Evolutionary conservation across 2,113 vertebrate genomes (phyloP).

Genomic region (Fulmarus glacialis): DNA sequence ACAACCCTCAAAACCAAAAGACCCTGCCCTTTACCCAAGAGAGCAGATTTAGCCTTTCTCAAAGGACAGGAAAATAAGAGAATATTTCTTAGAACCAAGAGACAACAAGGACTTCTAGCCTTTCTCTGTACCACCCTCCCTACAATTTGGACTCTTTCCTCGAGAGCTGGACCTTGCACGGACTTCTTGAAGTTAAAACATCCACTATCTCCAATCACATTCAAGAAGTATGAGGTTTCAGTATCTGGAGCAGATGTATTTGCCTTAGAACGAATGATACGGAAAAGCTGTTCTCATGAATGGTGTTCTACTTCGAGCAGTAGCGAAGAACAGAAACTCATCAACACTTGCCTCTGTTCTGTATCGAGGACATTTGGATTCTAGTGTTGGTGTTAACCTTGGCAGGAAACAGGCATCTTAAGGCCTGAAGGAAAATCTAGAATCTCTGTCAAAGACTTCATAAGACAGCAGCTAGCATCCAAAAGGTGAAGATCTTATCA

Average conservation of each 20-base stretch:
- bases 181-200: not conserved
- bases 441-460: not conserved
- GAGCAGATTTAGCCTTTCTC: not conserved
- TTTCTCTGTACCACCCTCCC: not conserved
- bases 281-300: not conserved
- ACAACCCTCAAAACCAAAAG: not conserved
- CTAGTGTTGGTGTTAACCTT: not conserved
- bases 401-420: not conserved
- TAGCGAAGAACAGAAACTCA: not conserved
- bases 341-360: not conserved
- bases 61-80: not conserved
- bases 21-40: not conserved
- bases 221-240: not conserved
- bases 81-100: not conserved
- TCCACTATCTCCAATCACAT: not conserved
- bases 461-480: not conserved
- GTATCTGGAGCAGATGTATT: not conserved
- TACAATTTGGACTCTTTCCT: not conserved
- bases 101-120: not conserved
- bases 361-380: fast-evolving
- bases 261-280: not conserved
- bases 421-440: not conserved
- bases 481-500: not conserved
- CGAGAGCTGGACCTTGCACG: not conserved
- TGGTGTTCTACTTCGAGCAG: not conserved